phyloP scores from a whole-genome alignment of 2,888 invertebrate genomes.

The Periphyllus acericola region DNA sequence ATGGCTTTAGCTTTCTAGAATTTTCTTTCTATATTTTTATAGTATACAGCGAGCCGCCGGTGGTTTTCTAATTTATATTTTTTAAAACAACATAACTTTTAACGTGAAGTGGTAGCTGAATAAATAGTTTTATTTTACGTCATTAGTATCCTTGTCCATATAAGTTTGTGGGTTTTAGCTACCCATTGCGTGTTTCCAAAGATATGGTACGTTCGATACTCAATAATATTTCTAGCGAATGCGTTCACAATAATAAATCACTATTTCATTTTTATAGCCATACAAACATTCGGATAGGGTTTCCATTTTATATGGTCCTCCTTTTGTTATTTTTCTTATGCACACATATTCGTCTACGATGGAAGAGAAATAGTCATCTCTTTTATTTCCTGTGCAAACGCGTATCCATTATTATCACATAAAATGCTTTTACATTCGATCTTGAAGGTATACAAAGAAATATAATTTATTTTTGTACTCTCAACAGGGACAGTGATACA shows the following conservation, averaged over 20 bases:
- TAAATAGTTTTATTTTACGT: constrained; percentile 27
- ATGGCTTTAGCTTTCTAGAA: neutral
- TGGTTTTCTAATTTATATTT: neutral
- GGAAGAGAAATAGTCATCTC: constrained; percentile 44
- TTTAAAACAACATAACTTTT: constrained; percentile 15
- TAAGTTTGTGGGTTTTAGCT: constrained; percentile 19
- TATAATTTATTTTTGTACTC: constrained; percentile 33
- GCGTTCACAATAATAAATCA: constrained; percentile 44
- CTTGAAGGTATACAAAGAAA: constrained; percentile 28
- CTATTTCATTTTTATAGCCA: constrained; percentile 34
- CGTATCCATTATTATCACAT: constrained; percentile 20
- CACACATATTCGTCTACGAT: neutral
- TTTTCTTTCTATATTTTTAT: neutral
- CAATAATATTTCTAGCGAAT: constrained; percentile 39
- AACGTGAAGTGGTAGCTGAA: constrained; percentile 1
- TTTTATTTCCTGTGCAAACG: constrained; percentile 35
- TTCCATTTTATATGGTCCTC: constrained; percentile 10
- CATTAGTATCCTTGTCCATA: constrained; percentile 2
- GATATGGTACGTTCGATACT: neutral
- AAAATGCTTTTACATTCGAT: constrained; percentile 43
- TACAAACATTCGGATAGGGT: constrained; percentile 13
- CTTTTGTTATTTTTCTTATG: constrained; percentile 50
- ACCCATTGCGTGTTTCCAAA: constrained; percentile 27
- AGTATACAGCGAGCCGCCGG: neutral
- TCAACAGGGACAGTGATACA: neutral